phyloP scores from a whole-genome alignment of 1,140 invertebrate species.

The Araneus ventricosus region DNA sequence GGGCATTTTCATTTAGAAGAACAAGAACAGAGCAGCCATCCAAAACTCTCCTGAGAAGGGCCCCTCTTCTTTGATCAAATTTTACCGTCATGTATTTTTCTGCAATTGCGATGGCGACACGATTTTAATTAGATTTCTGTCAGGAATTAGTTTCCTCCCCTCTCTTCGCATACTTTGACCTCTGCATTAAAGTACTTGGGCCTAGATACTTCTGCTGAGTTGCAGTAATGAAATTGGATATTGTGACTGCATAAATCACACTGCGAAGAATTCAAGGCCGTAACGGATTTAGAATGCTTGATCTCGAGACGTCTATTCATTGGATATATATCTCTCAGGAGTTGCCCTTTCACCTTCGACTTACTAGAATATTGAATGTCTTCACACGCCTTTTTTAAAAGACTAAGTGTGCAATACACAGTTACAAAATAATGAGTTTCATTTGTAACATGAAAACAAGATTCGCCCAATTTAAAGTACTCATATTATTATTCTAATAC shows the following conservation, averaged over 20 bases:
- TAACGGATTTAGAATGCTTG: not conserved
- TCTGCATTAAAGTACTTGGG: not conserved
- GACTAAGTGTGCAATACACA: too few relatives aligned
- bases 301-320: too few relatives aligned
- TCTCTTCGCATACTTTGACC: not conserved
- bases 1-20: not conserved
- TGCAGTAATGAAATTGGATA: not conserved
- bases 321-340: too few relatives aligned
- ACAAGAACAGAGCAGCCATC: not conserved
- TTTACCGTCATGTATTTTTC: not conserved
- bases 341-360: too few relatives aligned
- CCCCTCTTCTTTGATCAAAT: not conserved
- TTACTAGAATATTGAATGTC: too few relatives aligned
- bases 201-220: not conserved
- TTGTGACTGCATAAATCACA: not conserved
- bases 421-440: too few relatives aligned
- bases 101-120: not conserved
- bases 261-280: not conserved
- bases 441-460: too few relatives aligned
- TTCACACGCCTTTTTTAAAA: too few relatives aligned
- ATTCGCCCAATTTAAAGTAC: too few relatives aligned
- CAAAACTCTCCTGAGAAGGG: too few relatives aligned
- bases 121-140: not conserved
- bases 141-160: not conserved
- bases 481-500: too few relatives aligned